Evolutionary conservation across 1,140 invertebrate species (phyloP).

Genomic region (Proctacanthus coquilletti): DNA sequence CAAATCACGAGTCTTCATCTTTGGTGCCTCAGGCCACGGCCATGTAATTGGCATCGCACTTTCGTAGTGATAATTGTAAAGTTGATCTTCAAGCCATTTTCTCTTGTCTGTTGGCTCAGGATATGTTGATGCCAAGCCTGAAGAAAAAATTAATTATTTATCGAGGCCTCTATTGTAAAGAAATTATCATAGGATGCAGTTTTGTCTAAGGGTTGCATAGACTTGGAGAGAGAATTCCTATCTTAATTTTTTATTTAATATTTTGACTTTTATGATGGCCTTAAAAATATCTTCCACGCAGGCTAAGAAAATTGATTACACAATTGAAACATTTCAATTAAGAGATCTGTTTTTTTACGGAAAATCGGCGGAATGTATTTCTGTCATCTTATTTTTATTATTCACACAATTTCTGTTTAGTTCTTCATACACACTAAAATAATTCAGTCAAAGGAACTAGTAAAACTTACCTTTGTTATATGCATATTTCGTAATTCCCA

Average conservation of each 20-base stretch:
- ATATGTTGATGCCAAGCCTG: constrained; percentile 69
- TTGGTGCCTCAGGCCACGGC: constrained; percentile 40
- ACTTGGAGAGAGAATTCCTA: too few relatives aligned
- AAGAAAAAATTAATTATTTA: constrained; percentile 10
- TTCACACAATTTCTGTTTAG: constrained; percentile 20
- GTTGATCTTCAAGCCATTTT: constrained; percentile 52
- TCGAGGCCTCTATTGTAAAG: too few relatives aligned
- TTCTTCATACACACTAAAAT: too few relatives aligned
- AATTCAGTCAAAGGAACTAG: too few relatives aligned
- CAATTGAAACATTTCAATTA: constrained; percentile 1
- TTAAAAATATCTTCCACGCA: too few relatives aligned
- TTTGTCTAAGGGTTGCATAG: too few relatives aligned
- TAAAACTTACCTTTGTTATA: constrained; percentile 60
- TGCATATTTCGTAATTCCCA: constrained; percentile 71
- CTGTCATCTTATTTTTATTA: constrained; percentile 44
- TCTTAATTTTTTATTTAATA: too few relatives aligned
- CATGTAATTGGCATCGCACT: constrained; percentile 58
- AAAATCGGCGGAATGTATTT: not conserved
- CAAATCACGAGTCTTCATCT: constrained; percentile 29
- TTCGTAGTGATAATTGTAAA: constrained; percentile 69
- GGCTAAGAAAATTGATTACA: too few relatives aligned
- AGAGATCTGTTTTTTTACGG: not conserved
- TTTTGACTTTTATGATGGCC: too few relatives aligned
- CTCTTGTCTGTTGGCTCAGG: constrained; percentile 64
- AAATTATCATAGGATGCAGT: too few relatives aligned